These are phyloP conservation scores for Polypterus bichir DNA, from an alignment of 2,113 vertebrate genomes.

Conservation along the genomic window DNA sequence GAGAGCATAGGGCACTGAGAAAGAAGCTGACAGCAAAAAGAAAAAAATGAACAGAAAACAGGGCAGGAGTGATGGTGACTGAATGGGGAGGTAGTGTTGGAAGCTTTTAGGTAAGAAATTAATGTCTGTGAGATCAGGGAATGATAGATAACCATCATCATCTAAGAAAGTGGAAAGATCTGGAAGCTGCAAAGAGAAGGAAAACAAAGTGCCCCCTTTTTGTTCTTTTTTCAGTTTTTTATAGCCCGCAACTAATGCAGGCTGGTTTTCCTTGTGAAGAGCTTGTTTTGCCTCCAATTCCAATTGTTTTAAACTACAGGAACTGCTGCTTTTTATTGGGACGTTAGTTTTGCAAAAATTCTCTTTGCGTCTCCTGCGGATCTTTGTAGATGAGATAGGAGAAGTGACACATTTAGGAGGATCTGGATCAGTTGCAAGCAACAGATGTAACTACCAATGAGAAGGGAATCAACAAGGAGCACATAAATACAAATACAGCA, in stretches of 20 bases:
- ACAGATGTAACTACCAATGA: slow-evolving; percentile 44
- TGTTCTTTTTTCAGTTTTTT: slow-evolving; percentile 52
- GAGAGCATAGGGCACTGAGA: slow-evolving; percentile 92
- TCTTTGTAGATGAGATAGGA: slow-evolving; percentile 55
- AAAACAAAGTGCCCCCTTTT: slow-evolving; percentile 74
- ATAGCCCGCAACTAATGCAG: slow-evolving; percentile 54
- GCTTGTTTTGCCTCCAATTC: slow-evolving; percentile 56
- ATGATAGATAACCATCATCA: slow-evolving; percentile 87
- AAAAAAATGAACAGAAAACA: slow-evolving; percentile 97
- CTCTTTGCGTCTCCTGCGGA: slow-evolving; percentile 77
- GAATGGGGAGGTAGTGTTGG: slow-evolving; percentile 82
- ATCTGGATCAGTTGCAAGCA: slow-evolving; percentile 54
- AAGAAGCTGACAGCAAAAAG: slow-evolving; percentile 92
- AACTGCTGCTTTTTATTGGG: slow-evolving; percentile 32
- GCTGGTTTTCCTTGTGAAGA: slow-evolving; percentile 53
- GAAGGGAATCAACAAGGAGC: slow-evolving; percentile 35
- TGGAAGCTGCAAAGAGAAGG: slow-evolving; percentile 96
- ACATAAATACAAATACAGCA: slow-evolving; percentile 49
- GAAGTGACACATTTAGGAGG: slow-evolving; percentile 49
- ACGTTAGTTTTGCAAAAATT: slow-evolving; percentile 44
- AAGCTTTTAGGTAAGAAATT: slow-evolving; percentile 75
- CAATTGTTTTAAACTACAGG: slow-evolving; percentile 36
- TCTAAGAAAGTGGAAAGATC: slow-evolving; percentile 81
- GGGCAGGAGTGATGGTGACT: slow-evolving; percentile 85
- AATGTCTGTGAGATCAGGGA: slow-evolving; percentile 81